Evolutionary conservation across 2,888 invertebrate genomes (phyloP).

Genomic region (Beris chalybata): DNA sequence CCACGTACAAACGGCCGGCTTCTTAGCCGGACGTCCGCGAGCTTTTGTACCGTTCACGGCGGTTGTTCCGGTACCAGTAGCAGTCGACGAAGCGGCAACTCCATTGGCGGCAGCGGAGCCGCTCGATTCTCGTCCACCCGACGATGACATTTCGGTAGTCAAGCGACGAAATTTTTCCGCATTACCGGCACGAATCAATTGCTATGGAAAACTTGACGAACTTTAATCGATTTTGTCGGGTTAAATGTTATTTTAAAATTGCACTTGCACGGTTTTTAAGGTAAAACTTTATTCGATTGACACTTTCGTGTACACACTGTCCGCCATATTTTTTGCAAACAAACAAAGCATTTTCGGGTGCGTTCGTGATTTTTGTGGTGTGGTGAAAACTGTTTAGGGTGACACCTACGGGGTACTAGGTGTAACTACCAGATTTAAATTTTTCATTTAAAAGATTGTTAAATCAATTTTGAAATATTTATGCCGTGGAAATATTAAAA

Average conservation of each 20-base stretch:
- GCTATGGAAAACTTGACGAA: not conserved
- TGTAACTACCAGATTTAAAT: too few species aligned
- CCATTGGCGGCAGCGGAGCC: constrained; percentile 7
- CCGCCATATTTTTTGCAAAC: constrained; percentile 41
- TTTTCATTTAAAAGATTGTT: too few species aligned
- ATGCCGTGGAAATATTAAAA: too few species aligned
- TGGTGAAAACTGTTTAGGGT: not conserved
- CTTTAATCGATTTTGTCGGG: not conserved
- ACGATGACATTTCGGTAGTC: constrained; percentile 33
- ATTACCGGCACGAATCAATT: constrained; percentile 29
- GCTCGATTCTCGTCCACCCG: constrained; percentile 35
- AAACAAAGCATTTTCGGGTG: constrained; percentile 38
- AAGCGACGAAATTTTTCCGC: constrained; percentile 24
- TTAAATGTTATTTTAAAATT: too few species aligned
- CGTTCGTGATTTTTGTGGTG: not conserved
- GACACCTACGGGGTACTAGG: constrained; percentile 3
- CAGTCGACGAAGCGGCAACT: constrained; percentile 14
- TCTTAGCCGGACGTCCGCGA: constrained; percentile 76
- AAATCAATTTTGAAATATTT: not conserved
- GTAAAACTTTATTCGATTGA: constrained; percentile 17
- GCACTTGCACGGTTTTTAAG: not conserved
- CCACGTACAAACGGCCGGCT: constrained; percentile 73
- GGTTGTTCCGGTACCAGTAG: constrained; percentile 5
- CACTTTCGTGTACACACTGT: constrained; percentile 26
- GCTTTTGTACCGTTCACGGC: constrained; percentile 41